Percentiles rank a stretch among this genome's conserved stretches.
Conservation (phyloP, 2,888 invertebrate genomes). For the Agrilus mali region DNA sequence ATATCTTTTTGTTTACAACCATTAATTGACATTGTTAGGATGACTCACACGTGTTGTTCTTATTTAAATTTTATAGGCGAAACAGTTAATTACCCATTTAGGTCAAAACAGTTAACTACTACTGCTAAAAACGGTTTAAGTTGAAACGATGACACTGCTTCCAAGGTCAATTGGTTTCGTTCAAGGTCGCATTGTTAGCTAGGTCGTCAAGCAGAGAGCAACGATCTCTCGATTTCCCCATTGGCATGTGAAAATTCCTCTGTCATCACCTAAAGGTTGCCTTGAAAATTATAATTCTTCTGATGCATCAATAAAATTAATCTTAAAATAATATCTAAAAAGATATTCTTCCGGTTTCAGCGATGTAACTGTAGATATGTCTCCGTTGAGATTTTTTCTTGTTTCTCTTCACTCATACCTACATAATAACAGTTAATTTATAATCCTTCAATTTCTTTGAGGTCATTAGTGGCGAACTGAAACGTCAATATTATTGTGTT, state of each 20-base stretch:
- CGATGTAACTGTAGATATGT: not conserved
- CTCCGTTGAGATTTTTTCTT: not conserved
- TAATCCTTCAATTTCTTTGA: too few species aligned
- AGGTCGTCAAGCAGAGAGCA: conserved; percentile 16
- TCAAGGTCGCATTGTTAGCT: conserved; percentile 21
- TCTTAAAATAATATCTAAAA: too few species aligned
- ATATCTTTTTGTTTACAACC: not conserved
- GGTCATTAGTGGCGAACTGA: too few species aligned
- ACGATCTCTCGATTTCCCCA: conserved; percentile 11
- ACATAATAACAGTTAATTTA: too few species aligned
- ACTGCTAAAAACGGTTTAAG: conserved; percentile 17
- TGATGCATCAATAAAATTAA: too few species aligned
- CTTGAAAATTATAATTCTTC: too few species aligned
- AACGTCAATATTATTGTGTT: too few species aligned
- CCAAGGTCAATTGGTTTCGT: conserved; percentile 24
- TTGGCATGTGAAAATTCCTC: conserved; percentile 2
- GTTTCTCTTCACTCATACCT: not conserved
- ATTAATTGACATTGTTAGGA: too few species aligned
- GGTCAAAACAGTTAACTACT: conserved; percentile 21
- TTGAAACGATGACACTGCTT: conserved; percentile 23
- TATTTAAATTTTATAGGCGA: not conserved
- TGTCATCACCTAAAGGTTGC: too few species aligned
- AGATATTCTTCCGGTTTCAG: too few species aligned
- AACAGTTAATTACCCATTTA: conserved; percentile 15
- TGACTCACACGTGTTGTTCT: too few species aligned